phyloP scores from a whole-genome alignment of 1,140 invertebrate genomes.

The Pantala flavescens region DNA sequence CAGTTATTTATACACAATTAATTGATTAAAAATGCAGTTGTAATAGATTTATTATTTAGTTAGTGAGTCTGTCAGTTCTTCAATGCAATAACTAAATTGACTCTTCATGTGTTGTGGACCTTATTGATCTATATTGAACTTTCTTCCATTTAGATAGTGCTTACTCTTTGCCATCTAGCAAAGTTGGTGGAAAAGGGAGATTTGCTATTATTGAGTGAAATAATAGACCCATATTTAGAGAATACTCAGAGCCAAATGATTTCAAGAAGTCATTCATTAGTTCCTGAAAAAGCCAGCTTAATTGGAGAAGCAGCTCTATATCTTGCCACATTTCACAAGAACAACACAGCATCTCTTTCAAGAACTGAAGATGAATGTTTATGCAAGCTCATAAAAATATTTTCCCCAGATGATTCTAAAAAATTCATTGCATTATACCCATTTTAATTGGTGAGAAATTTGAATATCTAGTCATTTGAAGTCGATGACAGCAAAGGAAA shows the following conservation, averaged over 20 bases:
- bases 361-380: not conserved
- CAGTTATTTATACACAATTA: no score
- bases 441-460: no score
- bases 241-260: constrained; percentile 2
- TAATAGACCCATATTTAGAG: not conserved
- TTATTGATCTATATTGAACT: no score
- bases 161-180: not conserved
- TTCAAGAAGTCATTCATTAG: not conserved
- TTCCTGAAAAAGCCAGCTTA: not conserved
- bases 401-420: not conserved
- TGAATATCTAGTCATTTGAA: no score
- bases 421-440: no score
- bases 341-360: not conserved
- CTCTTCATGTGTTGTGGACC: no score
- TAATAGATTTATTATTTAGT: no score
- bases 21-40: no score
- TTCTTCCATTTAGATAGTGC: not conserved
- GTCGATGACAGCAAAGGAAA: no score
- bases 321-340: not conserved
- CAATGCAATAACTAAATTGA: no score
- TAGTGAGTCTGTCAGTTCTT: no score
- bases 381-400: not conserved
- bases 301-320: not conserved
- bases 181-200: not conserved
- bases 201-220: not conserved